Base-by-base conservation (phyloP, 2,888 invertebrate genomes). In the Thyatira batis region DNA sequence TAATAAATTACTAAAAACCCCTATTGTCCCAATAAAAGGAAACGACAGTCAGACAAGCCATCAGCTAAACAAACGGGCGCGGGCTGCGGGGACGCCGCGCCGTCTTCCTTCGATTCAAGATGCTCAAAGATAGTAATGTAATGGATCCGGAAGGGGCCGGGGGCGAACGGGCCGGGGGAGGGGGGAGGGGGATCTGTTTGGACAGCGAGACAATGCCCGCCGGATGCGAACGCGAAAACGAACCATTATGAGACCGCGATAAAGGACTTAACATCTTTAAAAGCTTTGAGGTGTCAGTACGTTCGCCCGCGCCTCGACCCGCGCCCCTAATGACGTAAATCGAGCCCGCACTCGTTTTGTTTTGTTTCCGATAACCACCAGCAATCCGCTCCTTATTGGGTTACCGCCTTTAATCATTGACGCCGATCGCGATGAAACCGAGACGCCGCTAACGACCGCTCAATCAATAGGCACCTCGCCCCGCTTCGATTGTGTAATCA, bases 381-480 rank as follows among this genome's bases (percentile, higher is more conserved):
- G 71, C 80, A 78, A 80, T 78, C 82, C 78, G 76, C 82, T 74
- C 76, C 82, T 87, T 85, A 87, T 87, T 84, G 84, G 78, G 85
- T 89, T 89, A 87, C 89, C 82, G 76, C 76, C 86, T 89, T 87
- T 89, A 88, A 89, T 89, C 86, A 87, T 79, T 76, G 82, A 74
- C 80, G 78, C 69, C 55, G 54, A 53, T 28, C 33, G n/a, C 55
- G 51, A 51, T 39, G 39, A 39, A 39, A 39, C 39, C 39, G 39
- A 54, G 52, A 27, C 48, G 67, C 63, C 66, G 55, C 70, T 79
- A 82, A 80, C 83, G 82, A 80, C 70, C 63, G 69, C 68, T 78
- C 81, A 80, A 83, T 84, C 86, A 79, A 78, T 77, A 74, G 65
- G 68, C 69, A 61, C 65, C 65, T 61, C 54, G 25, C 39, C 43